Conservation (phyloP, 2,888 invertebrate genomes). For the Serrognathus titanus region DNA sequence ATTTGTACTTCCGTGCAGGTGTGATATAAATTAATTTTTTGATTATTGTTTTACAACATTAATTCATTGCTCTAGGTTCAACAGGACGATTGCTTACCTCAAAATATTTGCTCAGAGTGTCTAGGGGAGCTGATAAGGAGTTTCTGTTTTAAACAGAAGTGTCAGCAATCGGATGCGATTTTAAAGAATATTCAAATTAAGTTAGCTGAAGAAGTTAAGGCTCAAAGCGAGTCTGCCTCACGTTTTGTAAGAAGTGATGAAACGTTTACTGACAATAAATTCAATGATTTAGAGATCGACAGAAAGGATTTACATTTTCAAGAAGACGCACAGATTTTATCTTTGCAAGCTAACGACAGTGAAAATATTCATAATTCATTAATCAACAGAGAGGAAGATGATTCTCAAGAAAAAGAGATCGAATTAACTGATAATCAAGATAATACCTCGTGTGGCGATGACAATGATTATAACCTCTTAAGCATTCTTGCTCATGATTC, state of each 20-base stretch:
- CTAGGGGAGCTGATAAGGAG: slow-evolving; percentile 7
- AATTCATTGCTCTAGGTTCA: slow-evolving; percentile 7
- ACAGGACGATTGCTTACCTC: slow-evolving; percentile 7
- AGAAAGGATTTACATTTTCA: neutral
- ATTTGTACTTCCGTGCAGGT: neutral
- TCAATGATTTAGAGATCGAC: neutral
- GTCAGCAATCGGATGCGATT: slow-evolving; percentile 3
- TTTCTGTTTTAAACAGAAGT: slow-evolving; percentile 6
- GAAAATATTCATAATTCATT: neutral
- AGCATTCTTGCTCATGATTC: too few species aligned
- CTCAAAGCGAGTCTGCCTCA: neutral
- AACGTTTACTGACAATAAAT: neutral
- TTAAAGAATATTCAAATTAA: slow-evolving; percentile 1
- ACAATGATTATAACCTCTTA: too few species aligned
- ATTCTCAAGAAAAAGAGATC: neutral
- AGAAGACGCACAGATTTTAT: neutral
- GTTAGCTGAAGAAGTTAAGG: neutral
- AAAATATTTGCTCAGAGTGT: slow-evolving; percentile 5
- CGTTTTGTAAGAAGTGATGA: neutral
- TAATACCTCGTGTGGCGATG: too few species aligned
- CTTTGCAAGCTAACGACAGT: neutral
- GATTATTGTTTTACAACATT: neutral
- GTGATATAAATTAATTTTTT: neutral
- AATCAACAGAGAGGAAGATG: neutral
- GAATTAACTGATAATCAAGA: too few species aligned